Evolutionary conservation across 2,888 invertebrate genomes (phyloP), one percentile per base, ranked within the genome.

Genomic region (Tiphia femorata): DNA sequence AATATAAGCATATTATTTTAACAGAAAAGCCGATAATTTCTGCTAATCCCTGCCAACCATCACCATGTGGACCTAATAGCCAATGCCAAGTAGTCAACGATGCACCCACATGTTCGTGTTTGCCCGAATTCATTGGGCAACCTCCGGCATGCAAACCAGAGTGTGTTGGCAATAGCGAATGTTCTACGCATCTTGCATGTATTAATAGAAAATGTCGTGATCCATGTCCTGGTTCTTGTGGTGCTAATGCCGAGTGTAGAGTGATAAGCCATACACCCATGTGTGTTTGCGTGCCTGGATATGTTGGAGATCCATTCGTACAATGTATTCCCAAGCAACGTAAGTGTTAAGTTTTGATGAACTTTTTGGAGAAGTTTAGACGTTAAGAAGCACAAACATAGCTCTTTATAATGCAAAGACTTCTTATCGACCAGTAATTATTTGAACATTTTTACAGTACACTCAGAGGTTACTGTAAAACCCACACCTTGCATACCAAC

Each of bases 221-320:
- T 80, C 94, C 94, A 12, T 94, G 94, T 75, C 86, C 89, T 4
- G 92, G 92, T 38, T 88, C 92, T 21, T 92, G 95, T 75, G 95
- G 94, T 10, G 75, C 88, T 16, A 87, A 88, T 65, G 91, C 95
- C 1, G 84, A 88, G 38, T 95, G 95, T 74, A 87, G 88, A 75
- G 92, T 93, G 5, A 86, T 92, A 12, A 92, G 92, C 79, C 91
- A 94, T 80, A 88, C 89, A 41, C 93, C 94, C 1, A 87, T 90
- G 53, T 94, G 94, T 78, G 86, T 86, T 30, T 90, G 90, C 66
- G 79, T 85, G 14, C 76, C 83, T n/a, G 86, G 86, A 42, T 87
- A 85, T 62, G 77, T 84, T 29, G 90, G 90, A 2, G 87, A 89
- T 84, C 88, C 89, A 19, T 82, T 84, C 51, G 70, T 77, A 59